Evolutionary conservation across 2,888 invertebrate species (phyloP).

Genomic region (Diabrotica balteata): DNA sequence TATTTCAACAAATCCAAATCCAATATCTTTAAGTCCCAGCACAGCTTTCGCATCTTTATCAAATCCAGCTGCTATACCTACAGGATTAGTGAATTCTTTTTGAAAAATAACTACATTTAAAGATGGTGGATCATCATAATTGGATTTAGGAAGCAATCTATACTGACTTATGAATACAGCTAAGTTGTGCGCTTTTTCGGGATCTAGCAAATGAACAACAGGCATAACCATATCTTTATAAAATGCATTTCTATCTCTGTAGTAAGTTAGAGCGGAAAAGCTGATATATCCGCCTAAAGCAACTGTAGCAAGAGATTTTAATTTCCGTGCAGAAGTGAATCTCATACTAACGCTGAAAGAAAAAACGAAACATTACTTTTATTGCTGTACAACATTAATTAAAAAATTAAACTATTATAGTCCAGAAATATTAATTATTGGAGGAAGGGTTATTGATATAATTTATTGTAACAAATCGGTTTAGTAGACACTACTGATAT

Average conservation of each 20-base stretch:
- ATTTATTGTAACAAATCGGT: too few species aligned
- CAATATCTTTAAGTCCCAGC: constrained; percentile 78
- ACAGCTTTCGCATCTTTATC: constrained; percentile 97
- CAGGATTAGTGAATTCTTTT: constrained; percentile 80
- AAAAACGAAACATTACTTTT: not conserved
- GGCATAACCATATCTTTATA: constrained; percentile 79
- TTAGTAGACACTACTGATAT: too few species aligned
- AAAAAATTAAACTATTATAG: too few species aligned
- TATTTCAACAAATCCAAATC: constrained; percentile 96
- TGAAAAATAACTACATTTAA: constrained; percentile 76
- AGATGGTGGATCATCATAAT: constrained; percentile 67
- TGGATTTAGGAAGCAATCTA: constrained; percentile 71
- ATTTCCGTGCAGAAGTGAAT: constrained; percentile 57
- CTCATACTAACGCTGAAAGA: constrained; percentile 1
- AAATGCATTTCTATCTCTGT: constrained; percentile 80
- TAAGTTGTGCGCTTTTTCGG: constrained; percentile 84
- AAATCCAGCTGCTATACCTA: constrained; percentile 99
- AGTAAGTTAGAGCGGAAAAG: constrained; percentile 73
- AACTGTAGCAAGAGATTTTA: constrained; percentile 71
- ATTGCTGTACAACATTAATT: too few species aligned
- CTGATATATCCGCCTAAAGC: constrained; percentile 70
- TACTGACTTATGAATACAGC: constrained; percentile 80
- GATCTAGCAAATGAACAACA: constrained; percentile 71
- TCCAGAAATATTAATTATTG: too few species aligned
- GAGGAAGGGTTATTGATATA: too few species aligned